A percentile compares a stretch with the other conserved stretches of the same genome.
phyloP scores from a whole-genome alignment of 92 coral and sea anemone species.

The Phenganax subtilis region DNA sequence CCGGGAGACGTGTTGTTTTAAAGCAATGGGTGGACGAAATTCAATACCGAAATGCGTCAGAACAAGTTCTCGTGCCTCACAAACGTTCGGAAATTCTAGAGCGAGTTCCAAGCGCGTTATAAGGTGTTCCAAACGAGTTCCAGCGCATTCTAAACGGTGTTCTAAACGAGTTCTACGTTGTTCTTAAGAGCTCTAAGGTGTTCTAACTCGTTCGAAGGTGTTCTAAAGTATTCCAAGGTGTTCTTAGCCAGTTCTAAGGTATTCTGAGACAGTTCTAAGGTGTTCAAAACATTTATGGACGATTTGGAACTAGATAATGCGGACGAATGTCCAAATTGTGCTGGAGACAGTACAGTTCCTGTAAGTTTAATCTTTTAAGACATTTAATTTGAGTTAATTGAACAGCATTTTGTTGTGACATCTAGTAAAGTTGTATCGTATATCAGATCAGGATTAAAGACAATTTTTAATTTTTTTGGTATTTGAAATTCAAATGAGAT shows the following conservation, averaged over 20 bases:
- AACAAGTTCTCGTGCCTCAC: neutral
- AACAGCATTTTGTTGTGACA: constrained; percentile 1
- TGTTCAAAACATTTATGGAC: neutral
- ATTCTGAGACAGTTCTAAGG: neutral
- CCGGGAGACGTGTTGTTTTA: neutral
- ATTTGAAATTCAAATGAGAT: constrained; percentile 15
- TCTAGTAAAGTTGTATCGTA: neutral
- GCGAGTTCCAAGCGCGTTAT: no score
- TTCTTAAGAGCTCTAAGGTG: no score
- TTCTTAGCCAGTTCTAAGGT: no score
- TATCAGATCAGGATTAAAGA: neutral
- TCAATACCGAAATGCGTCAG: constrained; percentile 10
- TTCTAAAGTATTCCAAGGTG: no score
- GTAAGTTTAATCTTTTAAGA: constrained; percentile 25
- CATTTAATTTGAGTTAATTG: neutral
- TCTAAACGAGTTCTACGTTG: no score
- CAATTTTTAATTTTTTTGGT: neutral
- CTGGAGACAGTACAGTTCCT: constrained; percentile 22
- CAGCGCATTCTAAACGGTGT: no score
- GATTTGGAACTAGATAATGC: constrained; percentile 13
- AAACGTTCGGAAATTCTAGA: neutral
- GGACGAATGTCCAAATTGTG: constrained; percentile 33
- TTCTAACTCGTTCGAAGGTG: no score
- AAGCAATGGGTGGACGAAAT: neutral
- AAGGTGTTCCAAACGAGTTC: no score